Percentiles rank a stretch among this genome's conserved stretches.
Evolutionary conservation across 2,797 vertebrate genomes (phyloP).

Genomic region (Nannoperca obscura): DNA sequence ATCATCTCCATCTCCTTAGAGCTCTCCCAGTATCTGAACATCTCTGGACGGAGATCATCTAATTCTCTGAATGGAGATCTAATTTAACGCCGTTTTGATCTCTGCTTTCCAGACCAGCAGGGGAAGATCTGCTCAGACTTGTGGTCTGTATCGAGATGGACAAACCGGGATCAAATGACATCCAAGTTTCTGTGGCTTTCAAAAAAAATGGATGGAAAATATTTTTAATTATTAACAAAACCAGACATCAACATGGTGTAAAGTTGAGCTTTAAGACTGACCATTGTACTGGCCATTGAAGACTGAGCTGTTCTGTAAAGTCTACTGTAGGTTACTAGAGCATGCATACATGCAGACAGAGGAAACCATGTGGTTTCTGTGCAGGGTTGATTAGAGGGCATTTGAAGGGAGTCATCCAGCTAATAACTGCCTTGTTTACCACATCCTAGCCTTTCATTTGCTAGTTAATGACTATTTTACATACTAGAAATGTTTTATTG

Average conservation of each 20-base stretch:
- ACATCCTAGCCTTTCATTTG: slow-evolving; percentile 1
- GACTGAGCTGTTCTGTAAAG: background rate
- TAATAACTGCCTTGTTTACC: slow-evolving; percentile 9
- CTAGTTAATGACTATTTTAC: background rate
- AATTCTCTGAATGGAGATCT: slow-evolving; percentile 22
- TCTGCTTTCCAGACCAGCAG: slow-evolving; percentile 8
- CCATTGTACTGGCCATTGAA: background rate
- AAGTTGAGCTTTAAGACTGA: background rate
- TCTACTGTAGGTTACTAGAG: background rate
- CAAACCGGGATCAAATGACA: background rate
- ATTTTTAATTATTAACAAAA: background rate
- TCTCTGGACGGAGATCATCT: slow-evolving; percentile 31
- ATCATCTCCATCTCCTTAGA: slow-evolving; percentile 9
- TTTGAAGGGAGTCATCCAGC: slow-evolving; percentile 6
- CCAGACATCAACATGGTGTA: background rate
- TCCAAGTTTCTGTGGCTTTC: background rate
- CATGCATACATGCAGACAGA: slow-evolving; percentile 6
- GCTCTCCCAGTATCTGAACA: slow-evolving; percentile 16
- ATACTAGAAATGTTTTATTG: slow-evolving; percentile 12
- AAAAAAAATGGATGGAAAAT: background rate
- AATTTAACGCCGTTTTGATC: slow-evolving; percentile 32
- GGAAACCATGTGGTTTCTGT: slow-evolving; percentile 61
- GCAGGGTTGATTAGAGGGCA: slow-evolving; percentile 50
- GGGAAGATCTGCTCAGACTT: background rate
- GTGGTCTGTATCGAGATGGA: slow-evolving; percentile 11